phyloP scores from a whole-genome alignment of 1,140 invertebrate genomes.

The Aphis gossypii region DNA sequence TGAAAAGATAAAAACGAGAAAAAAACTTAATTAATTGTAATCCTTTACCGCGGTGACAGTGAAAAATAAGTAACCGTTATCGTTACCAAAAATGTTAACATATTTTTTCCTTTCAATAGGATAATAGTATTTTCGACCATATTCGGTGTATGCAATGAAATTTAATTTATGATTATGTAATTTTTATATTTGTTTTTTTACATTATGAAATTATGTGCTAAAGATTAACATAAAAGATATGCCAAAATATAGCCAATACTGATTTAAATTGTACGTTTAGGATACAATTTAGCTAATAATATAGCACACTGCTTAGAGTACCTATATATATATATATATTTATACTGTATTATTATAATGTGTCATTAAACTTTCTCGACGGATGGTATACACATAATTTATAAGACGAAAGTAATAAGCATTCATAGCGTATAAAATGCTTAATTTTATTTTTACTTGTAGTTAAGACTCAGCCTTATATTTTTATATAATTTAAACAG shows the following conservation, averaged over 20 bases:
- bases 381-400: neutral
- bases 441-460: neutral
- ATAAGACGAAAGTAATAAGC: neutral
- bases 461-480: neutral
- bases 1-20: constrained; percentile 9
- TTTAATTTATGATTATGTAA: neutral
- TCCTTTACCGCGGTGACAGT: neutral
- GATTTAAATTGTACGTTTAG: too few species aligned
- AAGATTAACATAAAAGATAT: too few species aligned
- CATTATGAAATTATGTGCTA: neutral
- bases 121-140: neutral
- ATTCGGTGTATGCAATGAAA: neutral
- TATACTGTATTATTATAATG: neutral
- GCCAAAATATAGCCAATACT: too few species aligned
- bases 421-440: neutral
- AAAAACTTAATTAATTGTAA: neutral
- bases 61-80: neutral
- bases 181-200: neutral
- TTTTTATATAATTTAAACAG: neutral
- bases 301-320: neutral
- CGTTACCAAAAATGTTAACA: neutral
- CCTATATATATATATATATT: neutral
- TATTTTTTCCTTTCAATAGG: neutral
- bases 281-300: neutral
- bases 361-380: neutral